Conservation (phyloP, 2,888 invertebrate genomes). For the Archips xylosteana region DNA sequence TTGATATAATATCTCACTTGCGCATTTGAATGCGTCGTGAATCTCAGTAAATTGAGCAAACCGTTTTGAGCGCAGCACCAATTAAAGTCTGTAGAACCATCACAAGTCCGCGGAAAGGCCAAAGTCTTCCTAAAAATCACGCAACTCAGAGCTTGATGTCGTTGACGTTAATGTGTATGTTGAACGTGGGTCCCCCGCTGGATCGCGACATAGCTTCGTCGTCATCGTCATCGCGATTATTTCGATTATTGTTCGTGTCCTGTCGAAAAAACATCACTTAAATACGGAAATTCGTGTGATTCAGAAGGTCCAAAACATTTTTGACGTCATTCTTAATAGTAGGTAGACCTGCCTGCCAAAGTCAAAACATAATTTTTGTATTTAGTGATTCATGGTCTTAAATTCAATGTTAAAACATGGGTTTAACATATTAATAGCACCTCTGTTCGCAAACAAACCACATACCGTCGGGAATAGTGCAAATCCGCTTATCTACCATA, state of each 20-base stretch:
- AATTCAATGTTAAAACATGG: background rate
- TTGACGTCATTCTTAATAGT: too few relatives aligned
- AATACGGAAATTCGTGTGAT: background rate
- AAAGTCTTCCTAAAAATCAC: background rate
- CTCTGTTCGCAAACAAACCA: background rate
- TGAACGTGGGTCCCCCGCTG: slow-evolving; percentile 45
- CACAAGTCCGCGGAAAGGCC: slow-evolving; percentile 1
- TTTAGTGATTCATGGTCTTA: background rate
- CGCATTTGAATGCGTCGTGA: slow-evolving; percentile 2
- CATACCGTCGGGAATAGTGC: too few relatives aligned
- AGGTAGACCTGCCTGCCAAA: background rate
- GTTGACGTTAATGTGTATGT: slow-evolving; percentile 54
- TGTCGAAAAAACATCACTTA: slow-evolving; percentile 40
- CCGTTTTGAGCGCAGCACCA: slow-evolving; percentile 15
- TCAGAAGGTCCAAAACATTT: background rate
- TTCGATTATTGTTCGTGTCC: slow-evolving; percentile 59
- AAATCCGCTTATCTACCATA: too few relatives aligned
- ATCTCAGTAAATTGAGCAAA: slow-evolving; percentile 48
- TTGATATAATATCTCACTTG: slow-evolving; percentile 1
- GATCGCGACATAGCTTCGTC: slow-evolving; percentile 20
- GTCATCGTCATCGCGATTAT: slow-evolving; percentile 41
- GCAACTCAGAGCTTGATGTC: slow-evolving; percentile 45
- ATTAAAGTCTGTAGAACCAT: background rate
- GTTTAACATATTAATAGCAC: background rate
- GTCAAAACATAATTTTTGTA: background rate